Conservation (phyloP, 2,113 vertebrate genomes). For the Notiomystis cincta region DNA sequence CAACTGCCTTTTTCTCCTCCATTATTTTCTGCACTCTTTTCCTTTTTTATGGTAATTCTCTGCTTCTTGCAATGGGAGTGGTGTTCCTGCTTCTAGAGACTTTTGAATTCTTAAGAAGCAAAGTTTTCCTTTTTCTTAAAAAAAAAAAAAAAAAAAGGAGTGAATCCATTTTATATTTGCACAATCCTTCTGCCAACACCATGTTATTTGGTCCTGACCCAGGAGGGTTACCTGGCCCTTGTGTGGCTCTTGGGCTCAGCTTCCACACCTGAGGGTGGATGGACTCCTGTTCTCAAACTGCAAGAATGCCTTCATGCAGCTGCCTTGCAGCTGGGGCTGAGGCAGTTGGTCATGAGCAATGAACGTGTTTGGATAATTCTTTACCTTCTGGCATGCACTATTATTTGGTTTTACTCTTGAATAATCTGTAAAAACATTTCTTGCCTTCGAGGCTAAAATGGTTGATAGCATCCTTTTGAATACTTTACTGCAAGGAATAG, state of each 20-base stretch:
- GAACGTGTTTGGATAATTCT: background rate
- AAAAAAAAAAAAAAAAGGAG: background rate
- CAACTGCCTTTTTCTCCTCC: background rate
- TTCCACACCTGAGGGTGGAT: background rate
- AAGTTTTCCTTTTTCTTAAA: background rate
- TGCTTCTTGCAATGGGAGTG: background rate
- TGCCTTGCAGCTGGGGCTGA: background rate
- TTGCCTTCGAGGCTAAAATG: background rate
- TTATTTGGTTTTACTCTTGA: background rate
- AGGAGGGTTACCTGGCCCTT: background rate
- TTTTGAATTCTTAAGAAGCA: background rate
- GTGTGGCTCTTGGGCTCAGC: background rate
- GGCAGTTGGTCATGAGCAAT: background rate
- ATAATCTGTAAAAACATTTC: background rate
- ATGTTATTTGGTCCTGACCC: background rate
- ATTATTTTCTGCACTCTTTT: background rate
- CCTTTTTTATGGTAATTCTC: background rate
- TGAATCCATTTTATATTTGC: background rate
- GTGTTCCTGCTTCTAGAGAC: background rate
- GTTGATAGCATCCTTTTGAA: background rate
- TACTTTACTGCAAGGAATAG: background rate
- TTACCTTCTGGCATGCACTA: background rate
- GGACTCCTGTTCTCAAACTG: background rate
- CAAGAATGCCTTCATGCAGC: fast-evolving
- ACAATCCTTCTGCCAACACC: background rate